Evolutionary conservation across 2,113 vertebrate species (phyloP).

Genomic region (Galeopterus variegatus): DNA sequence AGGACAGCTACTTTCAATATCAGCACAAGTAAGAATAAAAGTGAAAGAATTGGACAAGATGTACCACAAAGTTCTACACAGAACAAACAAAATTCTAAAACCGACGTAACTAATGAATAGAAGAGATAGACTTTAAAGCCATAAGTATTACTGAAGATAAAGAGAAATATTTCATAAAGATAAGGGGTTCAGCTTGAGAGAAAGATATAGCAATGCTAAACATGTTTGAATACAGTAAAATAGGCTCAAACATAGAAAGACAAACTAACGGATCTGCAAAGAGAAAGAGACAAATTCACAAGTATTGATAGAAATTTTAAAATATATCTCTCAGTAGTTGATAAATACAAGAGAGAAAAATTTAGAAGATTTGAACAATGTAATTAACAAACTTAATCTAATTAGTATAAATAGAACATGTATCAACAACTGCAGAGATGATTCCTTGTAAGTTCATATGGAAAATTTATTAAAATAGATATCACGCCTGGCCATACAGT

Average conservation of each 20-base stretch:
- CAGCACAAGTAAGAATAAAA: neutral
- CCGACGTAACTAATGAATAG: neutral
- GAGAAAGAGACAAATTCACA: neutral
- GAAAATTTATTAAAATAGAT: neutral
- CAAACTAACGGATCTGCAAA: neutral
- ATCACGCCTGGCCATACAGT: neutral
- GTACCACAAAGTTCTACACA: neutral
- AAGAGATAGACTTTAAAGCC: neutral
- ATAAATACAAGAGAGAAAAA: neutral
- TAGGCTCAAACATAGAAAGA: neutral
- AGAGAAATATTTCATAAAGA: neutral
- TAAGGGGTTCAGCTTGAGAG: neutral
- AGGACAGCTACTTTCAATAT: neutral
- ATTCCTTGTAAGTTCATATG: neutral
- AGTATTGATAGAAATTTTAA: neutral
- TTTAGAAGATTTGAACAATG: neutral
- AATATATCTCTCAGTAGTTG: neutral
- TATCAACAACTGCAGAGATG: neutral
- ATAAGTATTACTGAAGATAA: neutral
- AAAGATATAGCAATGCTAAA: too few species aligned
- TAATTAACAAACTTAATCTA: neutral
- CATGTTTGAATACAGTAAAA: too few species aligned
- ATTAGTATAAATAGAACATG: neutral
- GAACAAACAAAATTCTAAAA: neutral
- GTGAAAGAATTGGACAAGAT: neutral